Evolutionary conservation across 1,140 invertebrate genomes (phyloP).

Genomic region (Drosophila serrata): DNA sequence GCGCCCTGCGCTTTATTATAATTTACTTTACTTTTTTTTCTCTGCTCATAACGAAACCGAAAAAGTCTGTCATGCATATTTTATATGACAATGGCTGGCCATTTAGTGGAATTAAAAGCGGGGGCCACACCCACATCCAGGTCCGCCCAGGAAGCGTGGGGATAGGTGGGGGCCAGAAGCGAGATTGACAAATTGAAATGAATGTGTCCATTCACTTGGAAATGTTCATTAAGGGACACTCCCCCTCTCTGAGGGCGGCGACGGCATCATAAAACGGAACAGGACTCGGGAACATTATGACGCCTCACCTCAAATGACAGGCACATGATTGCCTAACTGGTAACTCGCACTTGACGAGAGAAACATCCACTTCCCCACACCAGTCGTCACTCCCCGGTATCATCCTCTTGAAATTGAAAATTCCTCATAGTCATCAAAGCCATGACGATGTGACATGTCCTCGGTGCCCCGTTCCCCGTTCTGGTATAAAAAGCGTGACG

Average conservation of each 20-base stretch:
- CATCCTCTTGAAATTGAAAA: constrained; percentile 76
- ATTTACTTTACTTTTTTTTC: not conserved
- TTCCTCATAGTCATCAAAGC: constrained; percentile 73
- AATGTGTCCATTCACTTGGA: constrained; percentile 79
- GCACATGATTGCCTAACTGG: constrained; percentile 71
- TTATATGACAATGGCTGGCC: constrained; percentile 63
- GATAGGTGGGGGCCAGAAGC: constrained; percentile 10
- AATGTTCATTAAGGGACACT: constrained; percentile 72
- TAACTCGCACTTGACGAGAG: constrained; percentile 44
- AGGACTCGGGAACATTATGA: constrained; percentile 69
- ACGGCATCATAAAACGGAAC: constrained; percentile 63
- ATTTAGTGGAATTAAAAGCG: constrained; percentile 77
- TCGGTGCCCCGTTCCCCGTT: constrained; percentile 24
- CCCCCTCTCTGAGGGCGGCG: constrained; percentile 10
- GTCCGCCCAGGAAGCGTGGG: constrained; percentile 20
- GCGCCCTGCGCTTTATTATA: constrained; percentile 10
- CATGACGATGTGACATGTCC: constrained; percentile 45
- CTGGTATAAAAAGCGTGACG: constrained; percentile 71
- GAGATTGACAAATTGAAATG: constrained; percentile 83
- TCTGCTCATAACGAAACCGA: constrained; percentile 43
- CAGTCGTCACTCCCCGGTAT: not conserved
- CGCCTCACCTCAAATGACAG: constrained; percentile 74
- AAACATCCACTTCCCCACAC: constrained; percentile 22
- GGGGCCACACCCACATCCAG: constrained; percentile 31
- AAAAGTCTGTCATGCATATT: constrained; percentile 76